Evolutionary conservation across 2,888 invertebrate genomes (phyloP), one percentile per base, ranked within the genome.

Genomic region (Mesorhabditis spiculigera): DNA sequence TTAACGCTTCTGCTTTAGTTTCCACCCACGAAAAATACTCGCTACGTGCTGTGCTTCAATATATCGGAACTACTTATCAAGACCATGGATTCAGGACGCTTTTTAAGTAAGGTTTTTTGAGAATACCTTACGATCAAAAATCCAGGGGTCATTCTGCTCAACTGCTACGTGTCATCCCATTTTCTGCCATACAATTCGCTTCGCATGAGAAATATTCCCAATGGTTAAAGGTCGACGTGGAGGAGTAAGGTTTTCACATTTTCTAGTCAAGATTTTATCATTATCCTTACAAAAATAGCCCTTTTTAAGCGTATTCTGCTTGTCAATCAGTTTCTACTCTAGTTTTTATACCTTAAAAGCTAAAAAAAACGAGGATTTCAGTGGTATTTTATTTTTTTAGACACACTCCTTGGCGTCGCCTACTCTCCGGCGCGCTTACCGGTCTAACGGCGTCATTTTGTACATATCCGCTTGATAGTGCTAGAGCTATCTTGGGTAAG

Each of bases 141-240:
- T n/a, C n/a, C n/a, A 50, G 58, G n/a, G 58, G 58, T 50, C 58
- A 50, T 50, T 50, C 58, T n/a, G 58, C 58, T 13, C 58, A 50
- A 50, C 58, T 50, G n/a, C 10, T n/a, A 10, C 58, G 58, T 13
- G 58, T 50, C 10, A 50, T 50, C n/a, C 58, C 58, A 10, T 50
- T 50, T n/a, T 50, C 58, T 10, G 58, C 58, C 8, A 50, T 50
- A 13, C 58, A 50, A 50, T 50, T 50, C n/a, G 58, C 58, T 1
- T 50, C 58, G n/a, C 58, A 50, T n/a, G 58, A 50, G 58, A 50
- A 50, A 3, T 50, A 50, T n/a, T 50, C 58, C 8, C 58, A 50
- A 50, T 50, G 58, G 58, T 50, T 50, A n/a, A 50, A n/a, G n/a
- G 58, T 50, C 58, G 58, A 50, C n/a, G 58, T 50, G 58, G 58